Evolutionary conservation across 2,113 vertebrate species (phyloP), one percentile per base, ranked within the genome.

Genomic region (Scatophagus argus): DNA sequence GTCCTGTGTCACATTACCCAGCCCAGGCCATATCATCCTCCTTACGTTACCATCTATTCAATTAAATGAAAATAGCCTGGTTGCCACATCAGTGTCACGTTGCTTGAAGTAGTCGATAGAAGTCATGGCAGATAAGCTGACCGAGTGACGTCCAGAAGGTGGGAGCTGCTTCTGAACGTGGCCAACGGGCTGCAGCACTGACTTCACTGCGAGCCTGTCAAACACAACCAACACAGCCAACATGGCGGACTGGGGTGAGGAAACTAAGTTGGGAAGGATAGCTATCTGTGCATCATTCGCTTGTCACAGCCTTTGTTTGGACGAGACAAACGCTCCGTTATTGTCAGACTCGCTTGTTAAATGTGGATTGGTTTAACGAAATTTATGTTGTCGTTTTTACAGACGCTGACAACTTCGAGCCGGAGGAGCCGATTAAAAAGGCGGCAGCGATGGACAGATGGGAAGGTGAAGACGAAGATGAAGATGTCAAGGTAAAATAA

Each of bases 391-490:
- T 83, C 74, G 21, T 87, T 88, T 83, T 88, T 87, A 52, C 90
- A 98, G 97, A 97, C 90, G 95, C 94, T 69, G 97, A 97, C 39
- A 95, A 79, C 88, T 97, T 97, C 94, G 94, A 96, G 88, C 87
- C 47, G 88, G 94, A 94, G 62, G 96, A 96, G 85, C 93, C 94
- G 84, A 80, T 78, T 70, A 77, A 77, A 79, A 93, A 86, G 82
- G 81, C 91, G 89, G 62, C 73, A 29, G 79, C 81, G 66, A 91
- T 83, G 63, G 96, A 97, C 91, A 96, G 94, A 89, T 97, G 97
- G 97, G 96, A 97, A 93, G 97, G 96, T 90, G 97, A 97, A 78
- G 96, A 97, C 91, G 96, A 97, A 83, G 96, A 97, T 0, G 96
- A 97, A 62, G 96, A 97, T 10, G 95, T 97, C 89, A 97, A 97